These are phyloP conservation scores for Molanna angustata DNA, from an alignment of 2,888 invertebrate genomes.

Conservation along the genomic window DNA sequence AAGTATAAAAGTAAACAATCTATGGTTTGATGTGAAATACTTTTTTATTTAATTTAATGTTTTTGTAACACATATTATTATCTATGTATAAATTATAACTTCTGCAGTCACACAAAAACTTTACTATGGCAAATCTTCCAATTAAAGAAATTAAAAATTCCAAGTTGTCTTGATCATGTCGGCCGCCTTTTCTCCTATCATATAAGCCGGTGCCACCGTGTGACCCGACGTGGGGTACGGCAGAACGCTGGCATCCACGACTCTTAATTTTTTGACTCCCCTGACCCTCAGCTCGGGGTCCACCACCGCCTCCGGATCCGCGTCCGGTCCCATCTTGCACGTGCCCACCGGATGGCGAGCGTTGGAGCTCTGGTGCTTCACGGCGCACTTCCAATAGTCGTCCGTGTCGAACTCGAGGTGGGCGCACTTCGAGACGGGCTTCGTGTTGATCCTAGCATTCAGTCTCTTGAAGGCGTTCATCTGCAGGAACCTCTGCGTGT, in stretches of 20 bases:
- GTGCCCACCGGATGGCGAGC: conserved; percentile 66
- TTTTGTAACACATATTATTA: no score
- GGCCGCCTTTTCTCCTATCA: conserved; percentile 71
- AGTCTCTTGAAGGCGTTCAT: conserved; percentile 59
- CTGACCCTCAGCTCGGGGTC: conserved; percentile 61
- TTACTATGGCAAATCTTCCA: no score
- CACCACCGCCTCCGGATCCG: conserved; percentile 62
- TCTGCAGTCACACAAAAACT: no score
- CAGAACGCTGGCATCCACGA: conserved; percentile 67
- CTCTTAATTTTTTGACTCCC: conserved; percentile 58
- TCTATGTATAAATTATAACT: no score
- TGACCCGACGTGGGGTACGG: conserved; percentile 64
- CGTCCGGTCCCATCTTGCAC: conserved; percentile 67
- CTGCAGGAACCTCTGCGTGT: conserved; percentile 50
- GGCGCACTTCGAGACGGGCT: conserved; percentile 54
- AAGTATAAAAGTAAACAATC: no score
- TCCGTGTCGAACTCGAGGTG: conserved; percentile 53
- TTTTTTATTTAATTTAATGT: no score
- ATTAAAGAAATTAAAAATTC: no score
- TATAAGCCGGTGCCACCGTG: conserved; percentile 65
- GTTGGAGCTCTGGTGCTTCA: conserved; percentile 59
- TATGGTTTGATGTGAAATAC: no score
- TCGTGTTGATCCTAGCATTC: conserved; percentile 53
- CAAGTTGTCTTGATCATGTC: conserved; percentile 60
- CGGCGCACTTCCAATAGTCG: conserved; percentile 69